Evolutionary conservation across 2,797 vertebrate species (phyloP), one percentile per base, ranked within the genome.

Genomic region (Pipistrellus nathusii): DNA sequence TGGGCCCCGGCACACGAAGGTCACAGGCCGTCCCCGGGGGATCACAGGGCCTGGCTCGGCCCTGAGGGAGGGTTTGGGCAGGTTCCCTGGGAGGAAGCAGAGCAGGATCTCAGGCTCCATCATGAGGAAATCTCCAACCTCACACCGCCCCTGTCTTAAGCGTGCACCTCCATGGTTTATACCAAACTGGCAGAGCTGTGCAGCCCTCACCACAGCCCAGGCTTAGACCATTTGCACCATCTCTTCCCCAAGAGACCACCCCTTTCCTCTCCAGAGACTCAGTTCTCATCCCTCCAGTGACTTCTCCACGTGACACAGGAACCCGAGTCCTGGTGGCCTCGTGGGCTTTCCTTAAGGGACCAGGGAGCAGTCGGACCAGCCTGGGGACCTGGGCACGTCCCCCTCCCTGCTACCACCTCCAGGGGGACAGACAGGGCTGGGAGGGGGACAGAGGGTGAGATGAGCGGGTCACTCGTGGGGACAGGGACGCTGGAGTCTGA

Each of bases 241-340:
- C 20, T 68, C 13, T 18, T 9, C 25, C 32, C 20, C 15, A 5
- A 11, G 1, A 23, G 17, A 41, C 55, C 41, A 35, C 35, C 3
- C 17, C 18, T 12, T 17, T 12, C 0, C 1, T 4, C 23, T 18
- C 21, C 18, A 6, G 32, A 1, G 5, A 23, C 64, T 46, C 57
- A 0, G 35, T 35, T 35, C 35, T 35, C 35, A 35, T 14, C 46
- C 11, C 55, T 4, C 21, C 55, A 57, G 1, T 23, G 55, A 57
- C 55, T 10, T 57, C 21, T 1, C 21, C 55, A 53, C 21, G 13
- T 5, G 62, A 66, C 0, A 0, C 15, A 12, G 5, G 59, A 35
- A 41, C 17, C 68, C 0, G 0, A 68, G 30, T 9, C 10, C 6
- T 6, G 6, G n/a, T n/a, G 14, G 9, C 66, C 32, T 0, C 4